These are phyloP conservation scores for Lanistes nyassanus DNA, from an alignment of 1,140 invertebrate genomes.

Conservation along the genomic window DNA sequence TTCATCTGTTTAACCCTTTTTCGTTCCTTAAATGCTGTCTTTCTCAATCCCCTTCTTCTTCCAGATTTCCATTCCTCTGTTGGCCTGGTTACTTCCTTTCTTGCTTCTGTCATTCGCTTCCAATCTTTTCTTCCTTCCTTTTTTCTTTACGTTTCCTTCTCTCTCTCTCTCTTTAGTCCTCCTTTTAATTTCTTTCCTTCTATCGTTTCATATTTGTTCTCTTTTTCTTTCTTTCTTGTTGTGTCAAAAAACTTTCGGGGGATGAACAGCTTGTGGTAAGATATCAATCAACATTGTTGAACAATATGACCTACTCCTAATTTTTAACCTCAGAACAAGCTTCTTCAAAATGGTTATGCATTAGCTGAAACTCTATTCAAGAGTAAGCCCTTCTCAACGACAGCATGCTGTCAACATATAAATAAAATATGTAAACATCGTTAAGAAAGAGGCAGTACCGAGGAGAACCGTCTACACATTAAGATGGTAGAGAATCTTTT, in stretches of 20 bases:
- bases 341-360: no score
- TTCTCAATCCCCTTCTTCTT: conserved; percentile 9
- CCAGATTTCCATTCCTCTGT: conserved; percentile 6
- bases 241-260: neutral
- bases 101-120: neutral
- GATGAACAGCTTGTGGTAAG: no score
- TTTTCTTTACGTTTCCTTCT: neutral
- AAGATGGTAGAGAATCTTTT: no score
- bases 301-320: no score
- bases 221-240: neutral
- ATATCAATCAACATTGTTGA: neutral
- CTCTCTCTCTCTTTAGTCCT: neutral
- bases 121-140: neutral
- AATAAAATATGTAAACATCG: no score
- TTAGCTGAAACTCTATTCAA: no score
- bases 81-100: neutral
- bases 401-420: no score
- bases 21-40: neutral
- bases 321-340: no score
- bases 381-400: no score
- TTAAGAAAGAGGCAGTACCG: no score
- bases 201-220: neutral
- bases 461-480: no score
- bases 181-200: neutral
- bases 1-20: neutral